A percentile compares a stretch with the other conserved stretches of the same genome.
Conservation (phyloP, 2,888 invertebrate genomes). For the Horisme vitalbata region DNA sequence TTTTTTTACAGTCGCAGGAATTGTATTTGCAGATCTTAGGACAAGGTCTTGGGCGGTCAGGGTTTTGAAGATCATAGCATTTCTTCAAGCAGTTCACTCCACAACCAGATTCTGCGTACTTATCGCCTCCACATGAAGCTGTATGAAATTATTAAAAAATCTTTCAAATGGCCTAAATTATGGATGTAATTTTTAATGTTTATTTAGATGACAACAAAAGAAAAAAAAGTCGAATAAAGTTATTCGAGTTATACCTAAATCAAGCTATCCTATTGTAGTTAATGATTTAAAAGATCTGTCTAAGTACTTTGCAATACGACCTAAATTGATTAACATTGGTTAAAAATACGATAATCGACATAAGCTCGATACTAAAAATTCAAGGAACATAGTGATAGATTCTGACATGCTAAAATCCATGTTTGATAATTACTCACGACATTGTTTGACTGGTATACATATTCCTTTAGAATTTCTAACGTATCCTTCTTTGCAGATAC, state of each 20-base stretch:
- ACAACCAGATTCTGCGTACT: conserved; percentile 34
- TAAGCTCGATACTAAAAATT: too few relatives aligned
- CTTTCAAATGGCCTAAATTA: neutral
- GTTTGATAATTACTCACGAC: conserved; percentile 39
- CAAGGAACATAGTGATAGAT: too few relatives aligned
- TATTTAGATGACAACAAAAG: too few relatives aligned
- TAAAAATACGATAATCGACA: too few relatives aligned
- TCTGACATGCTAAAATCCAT: too few relatives aligned
- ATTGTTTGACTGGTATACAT: conserved; percentile 39
- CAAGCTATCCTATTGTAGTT: too few relatives aligned
- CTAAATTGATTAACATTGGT: too few relatives aligned
- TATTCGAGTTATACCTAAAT: too few relatives aligned
- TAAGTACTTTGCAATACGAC: too few relatives aligned
- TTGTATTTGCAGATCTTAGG: conserved; percentile 26
- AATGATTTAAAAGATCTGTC: too few relatives aligned
- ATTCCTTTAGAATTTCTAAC: conserved; percentile 31
- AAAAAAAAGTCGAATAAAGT: too few relatives aligned
- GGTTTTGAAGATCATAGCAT: conserved; percentile 15
- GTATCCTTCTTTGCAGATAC: conserved; percentile 37
- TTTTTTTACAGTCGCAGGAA: conserved; percentile 40
- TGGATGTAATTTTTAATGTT: too few relatives aligned
- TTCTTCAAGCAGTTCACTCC: conserved; percentile 31
- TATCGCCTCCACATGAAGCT: conserved; percentile 37
- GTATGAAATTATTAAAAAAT: conserved; percentile 1
- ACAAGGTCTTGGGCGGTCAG: conserved; percentile 18